Base-by-base conservation (phyloP, 2,888 invertebrate species). In the Drosophila recens region DNA sequence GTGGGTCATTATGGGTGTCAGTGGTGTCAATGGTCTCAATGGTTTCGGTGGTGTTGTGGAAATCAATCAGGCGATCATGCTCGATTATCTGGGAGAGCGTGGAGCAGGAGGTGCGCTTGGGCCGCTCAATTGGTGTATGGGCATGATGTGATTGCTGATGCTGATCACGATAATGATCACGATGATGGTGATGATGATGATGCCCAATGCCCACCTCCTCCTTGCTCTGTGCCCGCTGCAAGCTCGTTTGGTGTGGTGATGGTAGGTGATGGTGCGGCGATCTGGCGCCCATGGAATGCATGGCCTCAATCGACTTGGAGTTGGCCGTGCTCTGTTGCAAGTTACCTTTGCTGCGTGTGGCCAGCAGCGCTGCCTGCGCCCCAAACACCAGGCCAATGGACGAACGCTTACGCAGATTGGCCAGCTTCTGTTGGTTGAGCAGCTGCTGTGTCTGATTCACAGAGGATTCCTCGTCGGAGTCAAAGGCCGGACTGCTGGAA, bases 401-500 rank as follows among this genome's bases (percentile, higher is more conserved):
- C 13, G 93, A 92, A 23, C 93, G 90, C 74, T 93, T 93, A 8
- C 91, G 86, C 59, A 91, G 64, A 79, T 91, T 91, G 38, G 87
- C 89, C 49, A 91, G 65, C 61, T 90, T 91, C 65, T 91, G 91
- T 57, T 91, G 91, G 33, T 71, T 88, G 51, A 92, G 90, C 75
- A 90, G 69, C 43, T 90, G 89, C 54, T 94, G 94, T 0, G 94
- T 93, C 73, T 92, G 93, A 72, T 94, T 95, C 0, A 94, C 94
- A 0, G 95, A 95, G 72, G 96, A 96, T 89, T 98, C 98, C 72
- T 98, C 98, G 90, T 98, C 98, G 0, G 98, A 98, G 87, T 98
- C 98, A 91, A 98, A 98, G 0, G 97, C 97, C 1, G 97, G 95
- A 91, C 98, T 98, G 89, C 98, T 98, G 0, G 98, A 98, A 45